These are phyloP conservation scores for Ariolimax columbianus DNA, from an alignment of 2,888 invertebrate species.

Conservation along the genomic window DNA sequence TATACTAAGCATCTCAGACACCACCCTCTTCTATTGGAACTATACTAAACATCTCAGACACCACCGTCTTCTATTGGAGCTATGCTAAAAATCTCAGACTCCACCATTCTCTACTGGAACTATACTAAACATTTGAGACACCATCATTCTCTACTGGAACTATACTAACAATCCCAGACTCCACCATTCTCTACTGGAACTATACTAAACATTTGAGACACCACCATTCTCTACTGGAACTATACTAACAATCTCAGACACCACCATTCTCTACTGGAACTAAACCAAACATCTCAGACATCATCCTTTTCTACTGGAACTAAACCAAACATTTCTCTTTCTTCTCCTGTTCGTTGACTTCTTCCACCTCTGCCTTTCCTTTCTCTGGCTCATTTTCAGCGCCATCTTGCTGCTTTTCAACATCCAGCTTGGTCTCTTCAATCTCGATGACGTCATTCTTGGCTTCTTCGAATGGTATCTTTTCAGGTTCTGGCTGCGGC, in stretches of 20 bases:
- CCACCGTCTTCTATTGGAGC: no score
- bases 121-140: no score
- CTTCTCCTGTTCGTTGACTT: conserved; percentile 1
- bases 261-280: neutral
- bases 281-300: neutral
- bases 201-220: neutral
- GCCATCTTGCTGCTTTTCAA: conserved; percentile 27
- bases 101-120: no score
- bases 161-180: neutral
- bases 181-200: neutral
- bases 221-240: neutral
- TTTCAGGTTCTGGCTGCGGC: conserved; percentile 43
- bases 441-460: conserved; percentile 52
- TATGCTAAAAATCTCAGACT: no score
- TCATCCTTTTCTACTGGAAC: neutral
- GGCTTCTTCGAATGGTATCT: conserved; percentile 49
- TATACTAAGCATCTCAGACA: no score
- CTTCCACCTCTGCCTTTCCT: neutral
- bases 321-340: neutral
- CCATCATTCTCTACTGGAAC: no score
- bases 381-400: neutral
- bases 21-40: no score
- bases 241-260: neutral
- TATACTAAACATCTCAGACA: no score
- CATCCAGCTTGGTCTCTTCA: conserved; percentile 49